These are phyloP conservation scores for Drosophila repletoides DNA, from an alignment of 1,140 invertebrate genomes.

Conservation along the genomic window DNA sequence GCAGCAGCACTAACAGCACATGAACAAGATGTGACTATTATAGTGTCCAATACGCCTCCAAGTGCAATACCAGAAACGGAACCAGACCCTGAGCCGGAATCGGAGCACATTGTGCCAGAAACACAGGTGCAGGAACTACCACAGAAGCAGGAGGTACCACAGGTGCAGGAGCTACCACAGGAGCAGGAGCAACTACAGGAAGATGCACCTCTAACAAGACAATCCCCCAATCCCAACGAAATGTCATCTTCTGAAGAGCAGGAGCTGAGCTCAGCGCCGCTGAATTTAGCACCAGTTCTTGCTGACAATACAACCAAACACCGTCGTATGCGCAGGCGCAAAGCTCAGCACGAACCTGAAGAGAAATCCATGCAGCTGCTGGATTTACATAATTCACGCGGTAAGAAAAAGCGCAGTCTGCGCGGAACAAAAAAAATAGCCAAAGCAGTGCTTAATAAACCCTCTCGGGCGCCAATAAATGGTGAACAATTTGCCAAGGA, in stretches of 20 bases:
- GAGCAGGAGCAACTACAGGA: too few relatives aligned
- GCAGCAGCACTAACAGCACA: background rate
- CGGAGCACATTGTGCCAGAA: conserved; percentile 38
- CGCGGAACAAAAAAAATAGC: too few relatives aligned
- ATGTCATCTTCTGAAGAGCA: too few relatives aligned
- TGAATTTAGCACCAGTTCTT: too few relatives aligned
- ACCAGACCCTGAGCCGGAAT: background rate
- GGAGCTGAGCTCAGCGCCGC: too few relatives aligned
- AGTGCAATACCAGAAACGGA: background rate
- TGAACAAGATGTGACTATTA: background rate
- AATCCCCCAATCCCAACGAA: too few relatives aligned
- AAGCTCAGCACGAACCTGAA: background rate
- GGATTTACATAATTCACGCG: conserved; percentile 33
- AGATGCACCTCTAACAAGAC: too few relatives aligned
- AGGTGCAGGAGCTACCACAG: too few relatives aligned
- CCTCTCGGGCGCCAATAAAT: conserved; percentile 60
- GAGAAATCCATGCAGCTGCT: conserved; percentile 34
- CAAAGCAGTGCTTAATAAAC: conserved; percentile 54
- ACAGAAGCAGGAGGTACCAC: too few relatives aligned
- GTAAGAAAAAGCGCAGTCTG: background rate
- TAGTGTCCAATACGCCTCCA: background rate
- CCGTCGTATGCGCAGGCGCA: background rate
- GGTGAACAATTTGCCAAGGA: conserved; percentile 66
- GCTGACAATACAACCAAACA: conserved; percentile 5
- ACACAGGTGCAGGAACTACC: conserved; percentile 34